Percentiles rank a stretch among this genome's conserved stretches.
These are phyloP conservation scores for Hyperoplus immaculatus DNA, from an alignment of 2,797 vertebrate species.

Conservation along the genomic window DNA sequence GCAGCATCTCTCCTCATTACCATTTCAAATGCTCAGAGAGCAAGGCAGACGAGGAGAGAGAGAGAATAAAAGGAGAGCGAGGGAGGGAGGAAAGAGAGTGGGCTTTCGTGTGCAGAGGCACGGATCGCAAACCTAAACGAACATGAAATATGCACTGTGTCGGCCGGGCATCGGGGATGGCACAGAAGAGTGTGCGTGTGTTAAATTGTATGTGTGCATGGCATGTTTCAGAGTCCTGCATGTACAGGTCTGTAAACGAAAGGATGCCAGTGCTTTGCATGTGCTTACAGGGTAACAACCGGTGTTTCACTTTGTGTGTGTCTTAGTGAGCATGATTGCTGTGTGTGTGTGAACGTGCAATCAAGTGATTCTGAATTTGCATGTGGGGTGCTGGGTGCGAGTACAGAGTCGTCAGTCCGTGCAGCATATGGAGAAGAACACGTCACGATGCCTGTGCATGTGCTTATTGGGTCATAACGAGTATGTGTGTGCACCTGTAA, in stretches of 20 bases:
- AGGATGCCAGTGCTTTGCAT: conserved; percentile 11
- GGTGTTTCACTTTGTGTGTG: conserved; percentile 6
- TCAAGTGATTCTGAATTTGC: conserved; percentile 50
- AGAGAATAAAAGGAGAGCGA: conserved; percentile 71
- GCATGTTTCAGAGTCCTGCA: conserved; percentile 36
- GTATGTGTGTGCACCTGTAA: conserved; percentile 49
- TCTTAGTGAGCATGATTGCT: not conserved
- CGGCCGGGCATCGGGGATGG: conserved; percentile 57
- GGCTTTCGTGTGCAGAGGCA: conserved; percentile 84
- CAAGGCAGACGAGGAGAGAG: conserved; percentile 71
- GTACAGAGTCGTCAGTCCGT: conserved; percentile 50
- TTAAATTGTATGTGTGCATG: conserved; percentile 50
- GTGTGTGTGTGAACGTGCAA: conserved; percentile 2
- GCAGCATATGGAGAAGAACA: conserved; percentile 67
- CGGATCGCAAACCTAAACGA: conserved; percentile 83
- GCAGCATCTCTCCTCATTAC: conserved; percentile 84
- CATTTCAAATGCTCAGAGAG: conserved; percentile 83
- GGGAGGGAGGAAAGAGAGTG: conserved; percentile 68
- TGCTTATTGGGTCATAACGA: conserved; percentile 72
- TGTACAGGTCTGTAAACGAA: conserved; percentile 48
- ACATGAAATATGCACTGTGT: conserved; percentile 84
- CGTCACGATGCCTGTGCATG: conserved; percentile 69
- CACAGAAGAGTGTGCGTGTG: conserved; percentile 34
- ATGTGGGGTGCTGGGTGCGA: conserved; percentile 61
- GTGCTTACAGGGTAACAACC: conserved; percentile 20